Conservation (phyloP, 2,797 vertebrate genomes). For the Sebastes hopkinsi region DNA sequence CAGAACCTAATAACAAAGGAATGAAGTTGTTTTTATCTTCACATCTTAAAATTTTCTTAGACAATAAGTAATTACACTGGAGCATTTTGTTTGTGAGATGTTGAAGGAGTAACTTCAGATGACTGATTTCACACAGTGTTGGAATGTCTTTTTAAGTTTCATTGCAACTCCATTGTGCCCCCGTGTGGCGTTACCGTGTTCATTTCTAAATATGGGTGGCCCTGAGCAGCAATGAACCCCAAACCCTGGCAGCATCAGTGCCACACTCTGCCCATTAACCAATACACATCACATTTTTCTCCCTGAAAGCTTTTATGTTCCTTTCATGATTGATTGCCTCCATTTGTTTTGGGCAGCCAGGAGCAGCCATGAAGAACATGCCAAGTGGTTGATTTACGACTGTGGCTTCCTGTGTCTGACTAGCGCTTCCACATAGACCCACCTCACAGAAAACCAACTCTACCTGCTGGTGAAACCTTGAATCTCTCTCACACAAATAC, state of each 20-base stretch:
- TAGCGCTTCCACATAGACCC: slow-evolving; percentile 62
- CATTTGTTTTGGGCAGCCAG: slow-evolving; percentile 65
- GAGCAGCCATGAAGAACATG: slow-evolving; percentile 53
- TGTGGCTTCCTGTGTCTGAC: slow-evolving; percentile 75
- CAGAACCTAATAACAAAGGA: not conserved
- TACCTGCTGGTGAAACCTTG: slow-evolving; percentile 49
- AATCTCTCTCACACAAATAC: slow-evolving; percentile 27
- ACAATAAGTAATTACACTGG: not conserved
- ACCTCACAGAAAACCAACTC: slow-evolving; percentile 67
- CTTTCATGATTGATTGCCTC: slow-evolving; percentile 72
- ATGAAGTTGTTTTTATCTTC: not conserved
- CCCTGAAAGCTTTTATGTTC: slow-evolving; percentile 63
- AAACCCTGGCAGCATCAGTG: slow-evolving; percentile 44
- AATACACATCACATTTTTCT: slow-evolving; percentile 48
- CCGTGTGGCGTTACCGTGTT: slow-evolving; percentile 61
- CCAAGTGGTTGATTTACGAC: slow-evolving; percentile 77
- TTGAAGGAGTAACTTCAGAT: not conserved
- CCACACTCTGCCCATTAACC: slow-evolving; percentile 56
- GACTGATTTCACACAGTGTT: not conserved
- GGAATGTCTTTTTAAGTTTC: not conserved
- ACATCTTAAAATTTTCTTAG: not conserved
- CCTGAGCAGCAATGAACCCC: slow-evolving; percentile 13
- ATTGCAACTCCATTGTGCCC: slow-evolving; percentile 60
- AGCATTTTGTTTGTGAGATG: not conserved
- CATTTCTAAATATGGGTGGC: slow-evolving; percentile 14